A percentile compares a stretch with the other conserved stretches of the same genome.
These are phyloP conservation scores for Embidobia sp. DNA, from an alignment of 2,888 invertebrate species.

Conservation along the genomic window DNA sequence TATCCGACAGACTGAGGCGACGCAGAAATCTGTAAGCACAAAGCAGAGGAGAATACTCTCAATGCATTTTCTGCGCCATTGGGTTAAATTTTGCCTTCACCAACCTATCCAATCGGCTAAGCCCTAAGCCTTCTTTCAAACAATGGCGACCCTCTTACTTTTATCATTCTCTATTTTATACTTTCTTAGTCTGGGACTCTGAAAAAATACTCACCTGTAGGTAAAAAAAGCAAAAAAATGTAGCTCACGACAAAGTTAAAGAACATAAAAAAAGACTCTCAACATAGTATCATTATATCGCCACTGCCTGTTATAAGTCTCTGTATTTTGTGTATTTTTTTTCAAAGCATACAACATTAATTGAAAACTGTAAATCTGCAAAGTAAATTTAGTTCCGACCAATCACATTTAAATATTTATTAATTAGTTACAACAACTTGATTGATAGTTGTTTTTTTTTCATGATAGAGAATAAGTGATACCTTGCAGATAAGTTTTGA, in stretches of 20 bases:
- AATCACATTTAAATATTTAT: too few species aligned
- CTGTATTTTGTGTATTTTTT: too few species aligned
- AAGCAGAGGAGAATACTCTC: conserved; percentile 81
- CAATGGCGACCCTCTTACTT: conserved; percentile 74
- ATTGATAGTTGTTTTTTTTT: conserved; percentile 1
- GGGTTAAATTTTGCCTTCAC: conserved; percentile 77
- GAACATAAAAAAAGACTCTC: too few species aligned
- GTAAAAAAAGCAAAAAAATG: too few species aligned
- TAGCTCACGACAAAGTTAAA: too few species aligned
- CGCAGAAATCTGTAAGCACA: conserved; percentile 82
- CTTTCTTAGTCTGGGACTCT: not conserved
- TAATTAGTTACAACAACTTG: too few species aligned
- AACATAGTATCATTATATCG: conserved; percentile 66
- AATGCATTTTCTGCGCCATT: conserved; percentile 80
- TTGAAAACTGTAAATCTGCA: not conserved
- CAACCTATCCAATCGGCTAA: conserved; percentile 77
- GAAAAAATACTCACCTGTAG: conserved; percentile 64
- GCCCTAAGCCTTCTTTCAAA: conserved; percentile 71
- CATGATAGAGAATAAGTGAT: too few species aligned
- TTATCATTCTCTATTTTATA: conserved; percentile 8
- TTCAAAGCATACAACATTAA: too few species aligned
- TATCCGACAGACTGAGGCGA: conserved; percentile 80
- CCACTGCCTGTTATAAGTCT: conserved; percentile 78
- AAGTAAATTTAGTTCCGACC: too few species aligned
- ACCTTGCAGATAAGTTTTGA: conserved; percentile 10